Evolutionary conservation across 1,140 invertebrate species (phyloP).

Genomic region (Chlorops oryzae): DNA sequence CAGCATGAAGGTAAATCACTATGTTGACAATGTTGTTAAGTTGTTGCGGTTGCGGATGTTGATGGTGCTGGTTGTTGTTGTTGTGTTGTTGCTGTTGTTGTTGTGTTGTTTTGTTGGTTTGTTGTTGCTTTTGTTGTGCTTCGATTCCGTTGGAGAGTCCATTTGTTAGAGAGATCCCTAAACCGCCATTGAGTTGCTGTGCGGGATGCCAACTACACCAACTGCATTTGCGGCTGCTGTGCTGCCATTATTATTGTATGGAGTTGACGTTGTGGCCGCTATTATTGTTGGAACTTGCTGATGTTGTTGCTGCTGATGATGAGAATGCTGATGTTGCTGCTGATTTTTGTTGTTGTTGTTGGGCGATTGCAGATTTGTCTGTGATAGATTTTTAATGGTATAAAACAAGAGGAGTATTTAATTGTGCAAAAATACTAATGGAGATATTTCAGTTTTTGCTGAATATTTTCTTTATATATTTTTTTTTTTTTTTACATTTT

Average conservation of each 20-base stretch:
- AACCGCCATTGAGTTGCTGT: slow-evolving; percentile 10
- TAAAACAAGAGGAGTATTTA: too few species aligned
- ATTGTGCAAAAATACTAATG: too few species aligned
- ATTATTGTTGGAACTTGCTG: slow-evolving; percentile 16
- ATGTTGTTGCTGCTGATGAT: too few species aligned
- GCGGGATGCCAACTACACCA: slow-evolving; percentile 2
- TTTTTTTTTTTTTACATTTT: slow-evolving; percentile 10
- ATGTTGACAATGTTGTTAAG: too few species aligned
- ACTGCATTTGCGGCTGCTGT: slow-evolving; percentile 19
- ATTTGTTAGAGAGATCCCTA: slow-evolving; percentile 30
- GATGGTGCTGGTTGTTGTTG: too few species aligned
- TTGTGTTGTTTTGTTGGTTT: too few species aligned
- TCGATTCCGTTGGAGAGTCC: slow-evolving; percentile 34
- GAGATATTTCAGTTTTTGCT: slow-evolving; percentile 36
- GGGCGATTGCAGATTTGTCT: slow-evolving; percentile 46
- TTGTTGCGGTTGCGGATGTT: too few species aligned
- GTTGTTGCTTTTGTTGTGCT: slow-evolving; percentile 25
- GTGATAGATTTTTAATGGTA: slow-evolving; percentile 47
- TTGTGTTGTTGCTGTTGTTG: too few species aligned
- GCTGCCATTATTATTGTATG: slow-evolving; percentile 13
- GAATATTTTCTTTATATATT: slow-evolving; percentile 4
- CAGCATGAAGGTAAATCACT: too few species aligned
- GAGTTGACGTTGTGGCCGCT: slow-evolving; percentile 17
- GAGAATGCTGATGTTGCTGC: too few species aligned
- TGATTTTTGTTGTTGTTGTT: slow-evolving; percentile 19